These are phyloP conservation scores for Troides aeacus DNA, from an alignment of 2,888 invertebrate species.

Conservation along the genomic window DNA sequence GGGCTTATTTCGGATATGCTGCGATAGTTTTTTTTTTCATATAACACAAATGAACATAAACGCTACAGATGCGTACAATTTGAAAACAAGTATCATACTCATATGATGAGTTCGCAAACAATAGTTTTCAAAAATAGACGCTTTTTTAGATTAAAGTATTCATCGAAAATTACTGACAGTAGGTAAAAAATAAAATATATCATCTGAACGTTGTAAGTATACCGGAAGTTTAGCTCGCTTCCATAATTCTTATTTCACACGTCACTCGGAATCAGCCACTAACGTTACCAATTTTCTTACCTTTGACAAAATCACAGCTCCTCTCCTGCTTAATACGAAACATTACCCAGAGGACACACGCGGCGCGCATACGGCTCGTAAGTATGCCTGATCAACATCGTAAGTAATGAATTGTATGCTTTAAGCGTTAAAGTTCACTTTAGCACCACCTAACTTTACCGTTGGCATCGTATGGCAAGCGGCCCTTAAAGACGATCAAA, in stretches of 20 bases:
- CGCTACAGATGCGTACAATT: not conserved
- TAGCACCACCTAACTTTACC: constrained; percentile 39
- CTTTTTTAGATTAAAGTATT: not conserved
- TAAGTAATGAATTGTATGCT: constrained; percentile 61
- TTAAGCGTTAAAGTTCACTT: constrained; percentile 62
- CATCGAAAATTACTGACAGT: not conserved
- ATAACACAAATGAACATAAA: not conserved
- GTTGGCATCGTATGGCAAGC: constrained; percentile 49
- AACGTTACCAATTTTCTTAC: constrained; percentile 79
- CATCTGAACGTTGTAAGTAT: constrained; percentile 18
- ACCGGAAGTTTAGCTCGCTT: constrained; percentile 42
- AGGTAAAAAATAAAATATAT: constrained; percentile 5
- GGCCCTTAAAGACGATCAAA: constrained; percentile 48
- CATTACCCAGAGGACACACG: constrained; percentile 77
- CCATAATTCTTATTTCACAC: constrained; percentile 64
- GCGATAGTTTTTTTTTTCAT: not conserved
- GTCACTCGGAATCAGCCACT: constrained; percentile 67
- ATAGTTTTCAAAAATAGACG: not conserved
- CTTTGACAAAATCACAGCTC: constrained; percentile 77
- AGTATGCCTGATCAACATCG: constrained; percentile 48
- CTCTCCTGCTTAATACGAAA: constrained; percentile 73
- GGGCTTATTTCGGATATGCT: not conserved
- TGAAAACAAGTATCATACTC: not conserved
- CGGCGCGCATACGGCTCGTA: constrained; percentile 60
- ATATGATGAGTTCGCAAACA: not conserved